Percentiles rank a stretch among this genome's conserved stretches.
These are phyloP conservation scores for Helostoma temminkii DNA, from an alignment of 2,797 vertebrate genomes.

Conservation along the genomic window DNA sequence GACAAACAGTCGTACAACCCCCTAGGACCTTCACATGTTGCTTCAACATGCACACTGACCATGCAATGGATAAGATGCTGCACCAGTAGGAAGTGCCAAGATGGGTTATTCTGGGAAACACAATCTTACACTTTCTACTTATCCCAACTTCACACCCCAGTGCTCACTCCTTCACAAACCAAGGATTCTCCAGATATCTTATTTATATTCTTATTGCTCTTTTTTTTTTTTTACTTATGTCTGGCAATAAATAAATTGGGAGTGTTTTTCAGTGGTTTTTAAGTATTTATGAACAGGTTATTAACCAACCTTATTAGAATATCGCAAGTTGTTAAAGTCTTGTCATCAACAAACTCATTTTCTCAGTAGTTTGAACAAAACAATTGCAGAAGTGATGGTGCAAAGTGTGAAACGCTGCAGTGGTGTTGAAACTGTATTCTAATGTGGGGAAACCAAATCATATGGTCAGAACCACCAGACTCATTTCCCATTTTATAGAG, in stretches of 20 bases:
- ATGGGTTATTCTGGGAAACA: constrained; percentile 74
- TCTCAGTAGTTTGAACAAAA: not conserved
- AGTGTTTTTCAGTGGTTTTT: not conserved
- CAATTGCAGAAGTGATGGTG: constrained; percentile 21
- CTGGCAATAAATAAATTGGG: not conserved
- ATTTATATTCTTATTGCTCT: constrained; percentile 24
- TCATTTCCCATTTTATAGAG: no score
- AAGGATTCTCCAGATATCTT: constrained; percentile 16
- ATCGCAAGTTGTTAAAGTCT: not conserved
- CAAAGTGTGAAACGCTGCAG: constrained; percentile 26
- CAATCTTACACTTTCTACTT: constrained; percentile 68
- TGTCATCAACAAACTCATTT: not conserved
- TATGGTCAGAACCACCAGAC: not conserved
- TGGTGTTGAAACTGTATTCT: constrained; percentile 28
- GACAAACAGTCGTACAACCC: constrained; percentile 31
- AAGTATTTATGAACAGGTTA: not conserved
- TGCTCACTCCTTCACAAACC: constrained; percentile 14
- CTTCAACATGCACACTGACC: constrained; percentile 15
- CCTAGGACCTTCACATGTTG: constrained; percentile 41
- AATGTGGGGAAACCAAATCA: constrained; percentile 15
- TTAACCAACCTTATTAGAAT: not conserved
- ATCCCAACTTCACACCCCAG: constrained; percentile 35
- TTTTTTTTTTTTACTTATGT: constrained; percentile 15
- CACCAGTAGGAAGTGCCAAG: constrained; percentile 46
- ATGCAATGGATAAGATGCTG: constrained; percentile 38